Evolutionary conservation across 2,888 invertebrate species (phyloP).

Genomic region (Drosophila vallismaia): DNA sequence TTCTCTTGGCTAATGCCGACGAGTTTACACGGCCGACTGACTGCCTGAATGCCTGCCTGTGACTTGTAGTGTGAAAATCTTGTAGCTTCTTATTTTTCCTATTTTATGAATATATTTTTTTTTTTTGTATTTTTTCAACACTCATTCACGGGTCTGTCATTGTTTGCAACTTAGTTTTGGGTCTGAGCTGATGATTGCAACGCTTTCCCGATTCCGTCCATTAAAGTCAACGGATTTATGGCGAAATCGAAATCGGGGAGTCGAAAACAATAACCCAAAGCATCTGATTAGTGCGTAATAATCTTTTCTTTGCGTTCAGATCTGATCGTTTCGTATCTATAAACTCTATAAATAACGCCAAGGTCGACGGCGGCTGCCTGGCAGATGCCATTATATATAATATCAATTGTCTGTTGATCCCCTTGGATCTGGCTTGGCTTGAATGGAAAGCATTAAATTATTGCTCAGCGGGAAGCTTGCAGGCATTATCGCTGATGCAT

Average conservation of each 20-base stretch:
- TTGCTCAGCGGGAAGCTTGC: conserved; percentile 11
- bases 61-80: conserved; percentile 68
- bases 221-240: conserved; percentile 48
- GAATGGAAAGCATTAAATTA: conserved; percentile 59
- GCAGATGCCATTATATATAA: conserved; percentile 22
- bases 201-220: conserved; percentile 58
- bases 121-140: conserved; percentile 38
- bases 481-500: conserved; percentile 37
- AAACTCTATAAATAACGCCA: conserved; percentile 34
- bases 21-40: conserved; percentile 64
- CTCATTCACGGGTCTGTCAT: conserved; percentile 60
- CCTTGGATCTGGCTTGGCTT: conserved; percentile 49
- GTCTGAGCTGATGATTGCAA: conserved; percentile 55
- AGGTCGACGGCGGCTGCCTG: conserved; percentile 16
- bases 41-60: conserved; percentile 39
- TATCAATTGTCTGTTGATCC: conserved; percentile 53
- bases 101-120: conserved; percentile 33
- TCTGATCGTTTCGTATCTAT: conserved; percentile 9
- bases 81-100: conserved; percentile 32
- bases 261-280: conserved; percentile 24
- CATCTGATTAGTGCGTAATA: conserved; percentile 39
- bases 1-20: conserved; percentile 46
- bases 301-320: conserved; percentile 26
- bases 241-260: conserved; percentile 40
- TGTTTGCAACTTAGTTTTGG: conserved; percentile 38